These are phyloP conservation scores for Cherax destructor DNA, from an alignment of 1,140 invertebrate species.

Conservation along the genomic window DNA sequence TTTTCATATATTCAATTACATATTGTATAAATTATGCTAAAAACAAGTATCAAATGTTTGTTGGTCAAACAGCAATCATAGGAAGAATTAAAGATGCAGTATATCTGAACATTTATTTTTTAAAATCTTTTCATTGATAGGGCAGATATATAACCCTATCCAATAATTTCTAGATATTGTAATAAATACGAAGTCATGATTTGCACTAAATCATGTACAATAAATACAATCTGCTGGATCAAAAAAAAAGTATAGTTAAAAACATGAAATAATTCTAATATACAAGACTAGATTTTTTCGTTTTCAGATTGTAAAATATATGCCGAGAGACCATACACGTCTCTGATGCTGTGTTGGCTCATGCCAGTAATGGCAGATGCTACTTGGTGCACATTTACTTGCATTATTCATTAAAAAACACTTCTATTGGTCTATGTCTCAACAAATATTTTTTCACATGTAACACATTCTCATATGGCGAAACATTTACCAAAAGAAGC, in stretches of 20 bases:
- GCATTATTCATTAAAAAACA: not conserved
- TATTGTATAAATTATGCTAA: too few species aligned
- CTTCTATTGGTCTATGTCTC: not conserved
- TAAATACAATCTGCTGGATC: constrained; percentile 61
- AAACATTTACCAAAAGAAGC: not conserved
- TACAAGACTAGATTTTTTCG: constrained; percentile 61
- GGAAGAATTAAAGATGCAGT: constrained; percentile 12
- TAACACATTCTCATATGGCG: too few species aligned
- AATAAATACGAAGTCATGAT: constrained; percentile 68
- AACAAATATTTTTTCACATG: not conserved
- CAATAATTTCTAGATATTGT: constrained; percentile 34
- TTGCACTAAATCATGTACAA: constrained; percentile 63
- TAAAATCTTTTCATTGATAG: constrained; percentile 41
- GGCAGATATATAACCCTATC: constrained; percentile 56
- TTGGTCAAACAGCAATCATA: not conserved
- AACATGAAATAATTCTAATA: constrained; percentile 56
- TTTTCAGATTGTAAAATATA: constrained; percentile 10
- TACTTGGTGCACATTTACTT: not conserved
- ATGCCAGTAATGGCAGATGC: not conserved
- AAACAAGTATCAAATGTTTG: too few species aligned
- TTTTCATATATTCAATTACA: too few species aligned
- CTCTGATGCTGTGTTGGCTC: not conserved
- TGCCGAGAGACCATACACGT: not conserved
- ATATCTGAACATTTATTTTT: constrained; percentile 57
- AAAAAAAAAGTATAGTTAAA: constrained; percentile 38